These are phyloP conservation scores for Volucella inanis DNA, from an alignment of 2,888 invertebrate genomes.

Conservation along the genomic window DNA sequence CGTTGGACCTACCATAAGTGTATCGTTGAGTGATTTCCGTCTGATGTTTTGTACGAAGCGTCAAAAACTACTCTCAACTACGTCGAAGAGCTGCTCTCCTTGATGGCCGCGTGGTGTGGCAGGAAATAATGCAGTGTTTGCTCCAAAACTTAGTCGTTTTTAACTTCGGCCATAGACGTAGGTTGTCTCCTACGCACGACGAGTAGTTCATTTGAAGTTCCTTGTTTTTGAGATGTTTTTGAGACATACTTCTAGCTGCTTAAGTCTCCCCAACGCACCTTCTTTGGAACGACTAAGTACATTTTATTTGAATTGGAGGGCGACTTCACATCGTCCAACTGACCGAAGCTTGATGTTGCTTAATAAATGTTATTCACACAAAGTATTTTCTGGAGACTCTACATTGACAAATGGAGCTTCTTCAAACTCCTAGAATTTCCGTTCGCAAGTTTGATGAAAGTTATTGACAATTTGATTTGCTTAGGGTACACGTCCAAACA, in stretches of 20 bases:
- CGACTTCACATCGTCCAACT: background rate
- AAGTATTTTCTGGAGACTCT: background rate
- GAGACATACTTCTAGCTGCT: background rate
- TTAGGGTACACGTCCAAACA: slow-evolving; percentile 4
- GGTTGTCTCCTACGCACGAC: background rate
- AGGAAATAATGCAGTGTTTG: no score
- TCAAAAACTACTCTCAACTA: no score
- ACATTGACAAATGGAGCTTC: background rate
- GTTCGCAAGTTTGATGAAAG: slow-evolving; percentile 2
- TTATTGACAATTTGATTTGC: background rate
- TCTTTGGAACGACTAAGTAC: background rate
- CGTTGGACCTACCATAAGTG: no score
- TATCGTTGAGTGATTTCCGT: no score
- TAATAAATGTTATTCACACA: no score
- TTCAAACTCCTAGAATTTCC: slow-evolving; percentile 4
- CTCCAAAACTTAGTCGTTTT: no score
- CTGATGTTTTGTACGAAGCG: no score
- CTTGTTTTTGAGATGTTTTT: no score
- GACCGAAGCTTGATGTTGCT: background rate
- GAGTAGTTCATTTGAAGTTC: no score
- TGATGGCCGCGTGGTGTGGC: no score
- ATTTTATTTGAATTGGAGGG: background rate
- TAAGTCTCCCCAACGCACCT: background rate
- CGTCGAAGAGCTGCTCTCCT: no score
- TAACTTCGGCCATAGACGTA: no score